Evolutionary conservation across 2,113 vertebrate genomes (phyloP), one percentile per base, ranked within the genome.

Genomic region (Pygoscelis adeliae): DNA sequence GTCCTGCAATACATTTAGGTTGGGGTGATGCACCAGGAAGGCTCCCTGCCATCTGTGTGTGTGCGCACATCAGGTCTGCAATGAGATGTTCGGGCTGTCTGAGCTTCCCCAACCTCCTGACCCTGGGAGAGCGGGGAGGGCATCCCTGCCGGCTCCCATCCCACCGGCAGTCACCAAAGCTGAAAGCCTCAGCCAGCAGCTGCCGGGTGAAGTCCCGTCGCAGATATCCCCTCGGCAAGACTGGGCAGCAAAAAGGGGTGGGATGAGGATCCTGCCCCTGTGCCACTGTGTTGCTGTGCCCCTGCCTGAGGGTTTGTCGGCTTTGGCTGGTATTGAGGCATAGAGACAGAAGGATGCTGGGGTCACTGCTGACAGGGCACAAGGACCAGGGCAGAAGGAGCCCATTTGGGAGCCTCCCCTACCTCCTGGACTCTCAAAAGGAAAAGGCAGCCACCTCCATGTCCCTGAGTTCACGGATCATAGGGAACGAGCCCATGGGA

Each of bases 221-320:
- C 27, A 71, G 34, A 18, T 18, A 83, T 23, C 27, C 16, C 47
- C 52, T 40, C 2, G 2, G 42, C 14, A 61, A 81, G 59, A 23
- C 27, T 8, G 13, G 69, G 59, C 7, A 81, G 63, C 36, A 66
- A 53, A 50, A 59, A 50, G 15, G 4, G 23, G 30, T 69, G 56
- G 66, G 52, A 50, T 58, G 29, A 80, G n/a, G 46, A 76, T 67
- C 79, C 34, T 61, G 21, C 10, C 52, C 69, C 36, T 44, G 42
- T 72, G 58, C 21, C 38, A 53, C 32, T n/a, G 0, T 11, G 7
- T 20, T 81, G 25, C 34, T 73, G 69, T 77, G 38, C 20, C 36
- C 47, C 52, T 62, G 47, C 15, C 44, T 38, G 34, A 17, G 29
- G 6, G 4, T 21, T 3, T 23, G 6, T 32, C 0, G 0, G 7